Conservation (phyloP, 2,888 invertebrate genomes). For the Crematogaster levior region DNA sequence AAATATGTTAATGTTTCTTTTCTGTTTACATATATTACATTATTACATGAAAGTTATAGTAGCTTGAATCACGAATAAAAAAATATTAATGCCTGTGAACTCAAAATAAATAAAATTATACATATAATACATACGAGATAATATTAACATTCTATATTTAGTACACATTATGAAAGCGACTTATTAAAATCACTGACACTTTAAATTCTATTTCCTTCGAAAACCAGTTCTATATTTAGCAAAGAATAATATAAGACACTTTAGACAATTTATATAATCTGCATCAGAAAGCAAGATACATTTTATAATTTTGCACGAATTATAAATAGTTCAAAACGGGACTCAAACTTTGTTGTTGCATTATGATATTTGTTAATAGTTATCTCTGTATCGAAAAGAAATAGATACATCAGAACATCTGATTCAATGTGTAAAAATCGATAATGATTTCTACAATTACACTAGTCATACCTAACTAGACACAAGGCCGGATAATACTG, state of each 20-base stretch:
- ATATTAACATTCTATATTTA: neutral
- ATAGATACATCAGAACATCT: neutral
- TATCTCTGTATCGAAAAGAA: neutral
- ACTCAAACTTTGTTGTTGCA: neutral
- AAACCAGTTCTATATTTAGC: neutral
- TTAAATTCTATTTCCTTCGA: neutral
- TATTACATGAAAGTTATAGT: neutral
- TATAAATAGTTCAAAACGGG: neutral
- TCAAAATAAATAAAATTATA: neutral
- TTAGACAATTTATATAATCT: neutral
- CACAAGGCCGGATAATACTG: conserved; percentile 41
- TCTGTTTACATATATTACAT: too few species aligned
- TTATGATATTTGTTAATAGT: neutral
- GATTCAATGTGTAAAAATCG: conserved; percentile 3
- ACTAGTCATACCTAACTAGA: conserved; percentile 39
- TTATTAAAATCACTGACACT: neutral
- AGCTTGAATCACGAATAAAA: neutral
- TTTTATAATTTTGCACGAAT: neutral
- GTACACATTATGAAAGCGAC: neutral
- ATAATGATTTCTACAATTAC: conserved; percentile 28
- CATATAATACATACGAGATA: neutral
- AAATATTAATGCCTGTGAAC: neutral
- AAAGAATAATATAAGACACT: neutral
- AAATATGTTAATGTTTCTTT: neutral
- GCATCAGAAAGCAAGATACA: neutral